These are phyloP conservation scores for Mactra quadrangularis DNA, from an alignment of 1,140 invertebrate species.

Conservation along the genomic window DNA sequence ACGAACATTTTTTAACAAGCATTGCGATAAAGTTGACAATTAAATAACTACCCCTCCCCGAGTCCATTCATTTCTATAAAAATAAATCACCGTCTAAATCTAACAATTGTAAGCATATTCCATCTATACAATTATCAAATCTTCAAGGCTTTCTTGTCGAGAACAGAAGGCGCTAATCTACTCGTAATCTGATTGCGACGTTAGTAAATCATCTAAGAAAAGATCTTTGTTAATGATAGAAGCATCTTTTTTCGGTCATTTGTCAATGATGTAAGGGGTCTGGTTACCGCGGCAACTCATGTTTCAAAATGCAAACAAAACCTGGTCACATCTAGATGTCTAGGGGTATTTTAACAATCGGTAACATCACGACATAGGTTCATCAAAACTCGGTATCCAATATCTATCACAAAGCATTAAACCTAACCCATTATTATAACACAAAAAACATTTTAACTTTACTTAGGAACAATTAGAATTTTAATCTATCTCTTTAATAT, in stretches of 20 bases:
- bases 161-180: constrained; percentile 20
- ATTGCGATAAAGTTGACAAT: constrained; percentile 48
- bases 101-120: constrained; percentile 49
- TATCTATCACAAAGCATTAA: too few species aligned
- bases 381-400: constrained; percentile 15
- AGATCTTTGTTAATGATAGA: constrained; percentile 49
- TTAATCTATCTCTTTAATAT: constrained; percentile 3
- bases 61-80: constrained; percentile 26
- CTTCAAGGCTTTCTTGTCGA: constrained; percentile 10
- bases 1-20: not conserved
- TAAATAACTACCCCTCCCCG: constrained; percentile 53
- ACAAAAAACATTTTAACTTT: not conserved
- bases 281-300: constrained; percentile 41
- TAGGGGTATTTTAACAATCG: not conserved
- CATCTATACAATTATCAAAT: constrained; percentile 36
- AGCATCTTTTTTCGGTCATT: constrained; percentile 50
- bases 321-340: constrained; percentile 6
- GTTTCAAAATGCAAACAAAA: constrained; percentile 41
- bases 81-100: constrained; percentile 26
- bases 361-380: constrained; percentile 24
- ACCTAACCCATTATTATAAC: not conserved
- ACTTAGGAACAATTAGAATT: constrained; percentile 14
- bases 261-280: constrained; percentile 61
- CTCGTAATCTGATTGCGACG: constrained; percentile 37
- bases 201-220: constrained; percentile 36